Evolutionary conservation across 2,797 vertebrate species (phyloP), one percentile per base, ranked within the genome.

Genomic region (Brachyalestes nurse): DNA sequence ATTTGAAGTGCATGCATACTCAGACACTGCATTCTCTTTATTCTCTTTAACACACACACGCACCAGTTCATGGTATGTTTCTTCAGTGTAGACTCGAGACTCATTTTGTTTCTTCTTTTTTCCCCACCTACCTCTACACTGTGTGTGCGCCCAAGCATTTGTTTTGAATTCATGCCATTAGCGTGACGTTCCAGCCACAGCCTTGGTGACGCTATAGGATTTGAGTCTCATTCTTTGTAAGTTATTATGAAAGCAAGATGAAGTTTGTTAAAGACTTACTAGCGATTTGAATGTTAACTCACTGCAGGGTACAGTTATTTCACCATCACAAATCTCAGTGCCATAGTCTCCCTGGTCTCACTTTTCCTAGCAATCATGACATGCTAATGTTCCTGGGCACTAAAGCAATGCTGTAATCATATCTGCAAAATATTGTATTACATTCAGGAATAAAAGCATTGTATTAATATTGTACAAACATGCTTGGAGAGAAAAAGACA

Each of bases 401-500:
- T 17, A 49, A 72, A 60, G 42, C 61, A 73, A 42, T 61, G 81
- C 70, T 89, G 82, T 86, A 88, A 87, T 88, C 89, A 89, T 89
- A 88, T 91, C 88, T 91, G 87, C 93, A 90, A 90, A 90, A 67
- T 72, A 25, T 83, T 77, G 90, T n/a, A 28, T 14, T 60, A 40
- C 67, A 53, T 79, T 79, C 89, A 90, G 47, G 75, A 73, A 80
- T 78, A 72, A 61, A 87, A 82, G 92, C 84, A 92, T 86, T 47
- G 61, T 53, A 83, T 71, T 62, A 51, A 58, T 80, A 58, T 84
- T 82, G 77, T 65, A 57, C 55, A 81, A 55, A 13, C 7, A 3
- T 72, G 28, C 77, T 84, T 78, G 80, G 71, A 80, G 84, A 82
- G 13, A 51, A 70, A 57, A 64, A 61, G 57, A 72, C 57, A 82